Base-by-base conservation (phyloP, 2,888 invertebrate species). In the Esperia sulphurella region DNA sequence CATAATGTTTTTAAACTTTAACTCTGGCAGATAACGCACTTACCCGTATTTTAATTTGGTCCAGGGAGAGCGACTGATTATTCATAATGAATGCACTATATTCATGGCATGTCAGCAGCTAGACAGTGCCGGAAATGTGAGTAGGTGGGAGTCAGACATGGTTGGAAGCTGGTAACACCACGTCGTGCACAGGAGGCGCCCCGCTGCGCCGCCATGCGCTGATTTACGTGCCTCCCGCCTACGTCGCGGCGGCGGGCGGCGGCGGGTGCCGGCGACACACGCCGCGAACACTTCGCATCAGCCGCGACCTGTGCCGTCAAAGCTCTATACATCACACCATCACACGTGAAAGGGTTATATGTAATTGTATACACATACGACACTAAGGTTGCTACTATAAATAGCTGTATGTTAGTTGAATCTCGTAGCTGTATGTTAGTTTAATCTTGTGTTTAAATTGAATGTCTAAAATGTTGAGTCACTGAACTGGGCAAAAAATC, bases 171-270 rank as follows among this genome's bases (percentile, higher is more conserved):
- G 44, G 46, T 38, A 46, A 33, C 38, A 54, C 54, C 53, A 58
- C 59, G 67, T 71, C 69, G 58, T 62, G 52, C 58, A 57, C 67
- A 64, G 59, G 53, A 55, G 52, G 53, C 54, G 54, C 61, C 69
- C 71, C 59, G 63, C 66, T 54, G 60, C 49, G 60, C 53, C 28
- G 29, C 21, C 12, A 2, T 21, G 43, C 43, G 35, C 44, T 72
- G 65, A 69, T 72, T 71, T 73, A 71, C 74, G 67, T 60, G 58
- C 37, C 59, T 58, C 51, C 49, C 54, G 54, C 57, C 56, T 50
- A 29, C 46, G 12, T 10, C 38, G 14, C 14, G 14, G 14, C 33
- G 13, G 10, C 35, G n/a, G 10, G 35, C n/a, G 9, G 2, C n/a
- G 35, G n/a, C 31, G 31, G 30, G 6, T 7, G n/a, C n/a, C n/a